These are phyloP conservation scores for Pristis pectinata DNA, from an alignment of 2,797 vertebrate species.

Conservation along the genomic window DNA sequence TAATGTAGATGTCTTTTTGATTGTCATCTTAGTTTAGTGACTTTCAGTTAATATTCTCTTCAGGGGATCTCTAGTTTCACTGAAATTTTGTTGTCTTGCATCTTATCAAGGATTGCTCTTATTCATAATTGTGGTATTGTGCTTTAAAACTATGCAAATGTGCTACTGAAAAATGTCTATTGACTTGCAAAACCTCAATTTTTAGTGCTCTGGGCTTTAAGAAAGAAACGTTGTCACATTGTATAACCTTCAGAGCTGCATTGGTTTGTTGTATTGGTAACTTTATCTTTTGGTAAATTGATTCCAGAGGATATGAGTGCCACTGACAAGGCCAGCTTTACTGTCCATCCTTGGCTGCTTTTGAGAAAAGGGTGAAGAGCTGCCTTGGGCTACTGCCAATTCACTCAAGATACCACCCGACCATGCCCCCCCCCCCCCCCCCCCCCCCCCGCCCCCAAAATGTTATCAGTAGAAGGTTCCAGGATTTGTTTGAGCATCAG, in stretches of 20 bases:
- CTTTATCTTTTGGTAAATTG: neutral
- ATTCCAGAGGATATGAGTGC: neutral
- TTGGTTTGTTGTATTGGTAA: neutral
- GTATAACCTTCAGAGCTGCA: neutral
- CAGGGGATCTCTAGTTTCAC: neutral
- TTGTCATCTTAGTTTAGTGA: neutral
- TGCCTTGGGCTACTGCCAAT: neutral
- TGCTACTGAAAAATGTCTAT: neutral
- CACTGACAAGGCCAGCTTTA: neutral
- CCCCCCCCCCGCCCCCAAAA: neutral
- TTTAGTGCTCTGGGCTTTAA: neutral
- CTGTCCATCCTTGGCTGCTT: neutral
- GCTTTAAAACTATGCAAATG: neutral
- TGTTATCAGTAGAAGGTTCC: neutral
- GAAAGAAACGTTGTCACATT: neutral
- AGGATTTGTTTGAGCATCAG: neutral
- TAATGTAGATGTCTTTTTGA: neutral
- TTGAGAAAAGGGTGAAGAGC: neutral
- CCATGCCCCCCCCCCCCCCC: no score
- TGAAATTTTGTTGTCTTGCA: neutral
- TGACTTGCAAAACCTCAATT: neutral
- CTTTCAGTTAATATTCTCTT: neutral
- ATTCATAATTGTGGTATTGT: neutral
- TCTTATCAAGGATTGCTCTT: neutral
- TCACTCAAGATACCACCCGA: no score